Base-by-base conservation (phyloP, 2,797 vertebrate species). In the Tangara arthus region DNA sequence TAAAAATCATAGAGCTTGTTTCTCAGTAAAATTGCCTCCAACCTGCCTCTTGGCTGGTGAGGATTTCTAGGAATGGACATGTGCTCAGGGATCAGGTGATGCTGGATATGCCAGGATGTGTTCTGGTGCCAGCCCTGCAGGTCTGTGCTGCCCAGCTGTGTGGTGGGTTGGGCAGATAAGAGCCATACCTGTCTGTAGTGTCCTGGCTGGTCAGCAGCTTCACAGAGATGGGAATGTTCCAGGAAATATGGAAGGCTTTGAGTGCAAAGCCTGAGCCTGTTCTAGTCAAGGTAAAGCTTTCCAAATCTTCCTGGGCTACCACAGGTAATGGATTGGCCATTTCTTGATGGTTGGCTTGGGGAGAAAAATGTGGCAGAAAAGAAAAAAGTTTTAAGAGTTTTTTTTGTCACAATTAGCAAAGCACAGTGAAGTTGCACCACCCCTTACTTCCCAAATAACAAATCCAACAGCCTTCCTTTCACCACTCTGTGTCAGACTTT, bases 301-400 rank as follows among this genome's bases (percentile, higher is more conserved):
- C 94, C 89, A 97, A 65, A 82, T 97, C 94, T 60, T 95, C 84
- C 37, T 93, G 95, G 18, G 57, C 47, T 80, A 97, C 64, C 75
- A 90, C 41, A 66, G 96, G 92, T 35, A 97, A 32, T 19, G 30
- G 39, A 30, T 60, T 76, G 39, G 90, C 94, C 96, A 97, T 97
- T 90, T 94, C 75, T 64, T 46, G 69, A 46, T 30, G 35, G 15
- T 52, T 86, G 73, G 26, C 50, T 75, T 55, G 42, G 15, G n/a
- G 9, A 11, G 3, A 55, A 69, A 69, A 59, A 79, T 14, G 46
- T 24, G 32, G 9, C 20, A 94, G 80, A 78, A 79, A 88, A 79
- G 18, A 42, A 79, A 47, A 15, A 76, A 12, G 1, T 41, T 71
- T 60, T 68, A 72, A 87, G 64, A 34, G 39, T 5, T 20, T 20